Evolutionary conservation across 2,113 vertebrate species (phyloP).

Genomic region (Heloderma charlesbogerti): DNA sequence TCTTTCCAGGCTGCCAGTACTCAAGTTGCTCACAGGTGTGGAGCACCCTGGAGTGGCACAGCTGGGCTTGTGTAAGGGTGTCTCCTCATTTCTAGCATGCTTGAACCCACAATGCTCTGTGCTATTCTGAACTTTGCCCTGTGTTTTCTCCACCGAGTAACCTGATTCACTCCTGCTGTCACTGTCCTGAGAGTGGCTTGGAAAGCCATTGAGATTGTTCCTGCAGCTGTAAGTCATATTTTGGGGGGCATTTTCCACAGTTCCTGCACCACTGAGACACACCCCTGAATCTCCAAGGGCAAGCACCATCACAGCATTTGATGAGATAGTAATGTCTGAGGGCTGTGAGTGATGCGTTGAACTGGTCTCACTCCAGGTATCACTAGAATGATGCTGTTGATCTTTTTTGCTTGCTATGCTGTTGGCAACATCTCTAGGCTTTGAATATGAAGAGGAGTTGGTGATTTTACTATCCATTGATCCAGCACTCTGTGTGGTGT

Average conservation of each 20-base stretch:
- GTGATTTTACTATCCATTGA: conserved; percentile 66
- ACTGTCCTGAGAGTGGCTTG: conserved; percentile 65
- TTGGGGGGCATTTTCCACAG: conserved; percentile 76
- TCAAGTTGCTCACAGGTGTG: conserved; percentile 86
- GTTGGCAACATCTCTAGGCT: conserved; percentile 66
- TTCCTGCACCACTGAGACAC: conserved; percentile 69
- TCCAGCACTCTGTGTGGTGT: conserved; percentile 75
- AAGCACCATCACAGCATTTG: conserved; percentile 67
- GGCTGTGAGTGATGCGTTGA: conserved; percentile 67
- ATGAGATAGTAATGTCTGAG: conserved; percentile 64
- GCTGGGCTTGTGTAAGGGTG: conserved; percentile 71
- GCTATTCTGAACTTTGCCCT: conserved; percentile 71
- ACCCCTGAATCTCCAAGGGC: conserved; percentile 75
- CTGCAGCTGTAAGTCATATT: conserved; percentile 62
- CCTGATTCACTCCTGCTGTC: conserved; percentile 82
- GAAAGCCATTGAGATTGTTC: conserved; percentile 57
- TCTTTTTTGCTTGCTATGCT: conserved; percentile 60
- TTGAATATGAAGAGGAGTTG: conserved; percentile 69
- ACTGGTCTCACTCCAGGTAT: conserved; percentile 74
- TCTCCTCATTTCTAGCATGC: conserved; percentile 75
- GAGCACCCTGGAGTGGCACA: conserved; percentile 82
- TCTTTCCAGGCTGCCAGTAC: conserved; percentile 87
- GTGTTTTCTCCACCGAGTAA: conserved; percentile 78
- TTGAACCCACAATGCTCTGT: conserved; percentile 85
- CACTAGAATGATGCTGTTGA: conserved; percentile 57